A percentile compares a stretch with the other conserved stretches of the same genome.
Conservation (phyloP, 1,140 invertebrate species). For the Rhysida immarginata region DNA sequence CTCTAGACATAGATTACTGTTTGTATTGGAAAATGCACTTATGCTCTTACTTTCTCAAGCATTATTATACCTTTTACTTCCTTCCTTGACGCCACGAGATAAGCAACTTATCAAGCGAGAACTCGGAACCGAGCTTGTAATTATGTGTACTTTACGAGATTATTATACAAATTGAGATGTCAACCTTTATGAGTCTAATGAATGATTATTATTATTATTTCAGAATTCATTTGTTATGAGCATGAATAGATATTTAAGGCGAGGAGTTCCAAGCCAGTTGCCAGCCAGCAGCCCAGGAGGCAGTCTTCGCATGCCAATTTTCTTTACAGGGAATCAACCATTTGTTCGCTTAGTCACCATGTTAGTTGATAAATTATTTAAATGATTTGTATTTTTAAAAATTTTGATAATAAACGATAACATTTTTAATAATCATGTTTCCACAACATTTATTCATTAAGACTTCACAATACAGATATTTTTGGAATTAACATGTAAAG, state of each 20-base stretch:
- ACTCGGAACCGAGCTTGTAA: constrained; percentile 28
- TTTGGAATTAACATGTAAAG: too few species aligned
- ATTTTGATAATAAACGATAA: too few species aligned
- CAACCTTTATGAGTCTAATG: too few species aligned
- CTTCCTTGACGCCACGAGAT: constrained; percentile 22
- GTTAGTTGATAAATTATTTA: neutral
- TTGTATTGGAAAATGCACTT: constrained; percentile 19
- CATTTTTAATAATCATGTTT: too few species aligned
- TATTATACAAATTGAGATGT: too few species aligned
- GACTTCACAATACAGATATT: too few species aligned
- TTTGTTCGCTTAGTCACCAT: neutral
- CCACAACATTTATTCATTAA: too few species aligned
- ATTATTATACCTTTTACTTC: constrained; percentile 24
- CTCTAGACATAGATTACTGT: constrained; percentile 11
- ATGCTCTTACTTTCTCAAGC: constrained; percentile 28
- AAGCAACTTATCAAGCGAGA: constrained; percentile 30
- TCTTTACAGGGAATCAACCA: neutral
- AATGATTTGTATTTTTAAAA: too few species aligned
- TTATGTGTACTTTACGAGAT: too few species aligned
- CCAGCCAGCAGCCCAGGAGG: neutral
- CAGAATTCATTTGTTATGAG: constrained; percentile 1
- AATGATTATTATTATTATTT: too few species aligned
- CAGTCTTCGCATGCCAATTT: too few species aligned
- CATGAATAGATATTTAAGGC: neutral
- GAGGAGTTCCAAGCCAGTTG: neutral